phyloP scores from a whole-genome alignment of 2,888 invertebrate genomes.

The Agrotis ipsilon region DNA sequence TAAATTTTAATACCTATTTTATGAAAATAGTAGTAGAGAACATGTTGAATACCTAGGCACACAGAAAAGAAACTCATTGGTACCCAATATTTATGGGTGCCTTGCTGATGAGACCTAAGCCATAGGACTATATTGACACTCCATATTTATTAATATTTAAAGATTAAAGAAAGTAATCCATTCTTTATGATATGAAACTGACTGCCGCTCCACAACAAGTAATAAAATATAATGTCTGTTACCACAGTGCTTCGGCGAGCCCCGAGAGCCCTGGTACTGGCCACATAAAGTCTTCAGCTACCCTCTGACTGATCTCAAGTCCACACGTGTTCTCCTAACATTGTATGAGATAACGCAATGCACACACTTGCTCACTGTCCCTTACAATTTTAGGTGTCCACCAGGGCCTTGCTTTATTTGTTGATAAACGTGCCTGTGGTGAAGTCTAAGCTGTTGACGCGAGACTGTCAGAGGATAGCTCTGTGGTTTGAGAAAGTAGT shows the following conservation, averaged over 20 bases:
- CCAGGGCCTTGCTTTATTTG: conserved; percentile 66
- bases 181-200: conserved; percentile 10
- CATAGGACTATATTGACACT: background rate
- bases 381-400: conserved; percentile 73
- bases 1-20: background rate
- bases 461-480: conserved; percentile 82
- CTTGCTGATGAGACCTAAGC: background rate
- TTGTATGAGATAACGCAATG: conserved; percentile 68
- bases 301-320: conserved; percentile 80
- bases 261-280: conserved; percentile 77
- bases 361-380: conserved; percentile 65
- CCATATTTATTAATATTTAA: background rate
- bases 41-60: background rate
- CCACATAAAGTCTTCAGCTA: conserved; percentile 79
- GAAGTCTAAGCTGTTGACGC: conserved; percentile 66
- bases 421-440: conserved; percentile 67
- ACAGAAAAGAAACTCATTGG: background rate
- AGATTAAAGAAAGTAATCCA: background rate
- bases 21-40: background rate
- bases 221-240: conserved; percentile 71
- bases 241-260: conserved; percentile 79
- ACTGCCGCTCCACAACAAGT: conserved; percentile 16
- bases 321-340: conserved; percentile 70
- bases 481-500: conserved; percentile 83
- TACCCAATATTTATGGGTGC: too few relatives aligned